Percentiles rank a stretch among this genome's conserved stretches.
phyloP scores from a whole-genome alignment of 1,140 invertebrate species.

The Grapholita molesta region DNA sequence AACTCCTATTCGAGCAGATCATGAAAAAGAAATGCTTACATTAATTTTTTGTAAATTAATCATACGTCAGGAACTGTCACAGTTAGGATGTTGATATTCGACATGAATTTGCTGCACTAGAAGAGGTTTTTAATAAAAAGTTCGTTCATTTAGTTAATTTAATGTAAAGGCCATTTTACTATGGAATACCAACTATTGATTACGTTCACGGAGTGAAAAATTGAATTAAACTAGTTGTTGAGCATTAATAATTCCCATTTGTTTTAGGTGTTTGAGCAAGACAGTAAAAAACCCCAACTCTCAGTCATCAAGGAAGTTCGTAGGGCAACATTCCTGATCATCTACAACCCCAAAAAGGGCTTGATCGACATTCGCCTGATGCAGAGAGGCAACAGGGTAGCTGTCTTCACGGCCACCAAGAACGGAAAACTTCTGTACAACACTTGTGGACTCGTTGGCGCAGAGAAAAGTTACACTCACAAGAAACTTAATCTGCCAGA shows the following conservation, averaged over 20 bases:
- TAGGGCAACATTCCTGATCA: conserved; percentile 63
- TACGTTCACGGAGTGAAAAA: no score
- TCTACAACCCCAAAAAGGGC: conserved; percentile 70
- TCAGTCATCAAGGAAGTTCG: conserved; percentile 58
- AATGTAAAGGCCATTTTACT: no score
- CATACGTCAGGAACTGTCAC: no score
- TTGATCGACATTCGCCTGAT: conserved; percentile 66
- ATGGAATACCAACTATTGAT: no score
- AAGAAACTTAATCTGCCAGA: conserved; percentile 78
- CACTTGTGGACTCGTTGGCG: conserved; percentile 88
- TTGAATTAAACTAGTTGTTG: no score
- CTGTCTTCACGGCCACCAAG: conserved; percentile 93
- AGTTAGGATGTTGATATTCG: no score
- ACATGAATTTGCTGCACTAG: no score
- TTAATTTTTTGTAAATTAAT: no score
- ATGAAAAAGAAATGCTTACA: no score
- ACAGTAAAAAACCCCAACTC: conserved; percentile 64
- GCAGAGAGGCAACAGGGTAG: conserved; percentile 91
- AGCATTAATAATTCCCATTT: conserved; percentile 4
- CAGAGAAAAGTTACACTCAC: conserved; percentile 63
- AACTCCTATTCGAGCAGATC: no score
- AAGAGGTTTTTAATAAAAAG: no score
- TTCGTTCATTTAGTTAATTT: no score
- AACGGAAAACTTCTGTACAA: conserved; percentile 88
- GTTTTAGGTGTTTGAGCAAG: conserved; percentile 66